Evolutionary conservation across 2,113 vertebrate genomes (phyloP).

Genomic region (Melozone crissalis): DNA sequence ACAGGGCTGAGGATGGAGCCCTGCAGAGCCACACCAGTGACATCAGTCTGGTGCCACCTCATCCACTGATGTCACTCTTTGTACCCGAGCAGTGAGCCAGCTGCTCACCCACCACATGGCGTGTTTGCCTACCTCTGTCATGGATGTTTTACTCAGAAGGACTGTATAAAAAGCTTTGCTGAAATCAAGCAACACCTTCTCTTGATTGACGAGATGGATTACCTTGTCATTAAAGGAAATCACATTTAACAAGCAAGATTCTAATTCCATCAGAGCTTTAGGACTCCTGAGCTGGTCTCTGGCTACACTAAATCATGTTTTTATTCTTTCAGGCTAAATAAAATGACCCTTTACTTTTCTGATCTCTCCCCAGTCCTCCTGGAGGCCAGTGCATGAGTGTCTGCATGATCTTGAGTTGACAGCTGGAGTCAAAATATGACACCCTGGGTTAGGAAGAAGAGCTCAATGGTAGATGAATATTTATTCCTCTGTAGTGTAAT

Average conservation of each 20-base stretch:
- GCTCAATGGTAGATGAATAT: fast-evolving
- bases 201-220: neutral
- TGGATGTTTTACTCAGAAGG: neutral
- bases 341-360: neutral
- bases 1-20: fast-evolving
- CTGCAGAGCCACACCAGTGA: neutral
- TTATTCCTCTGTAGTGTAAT: neutral
- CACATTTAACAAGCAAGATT: neutral
- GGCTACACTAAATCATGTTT: neutral
- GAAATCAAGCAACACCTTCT: fast-evolving
- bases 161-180: neutral
- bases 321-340: neutral
- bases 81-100: neutral
- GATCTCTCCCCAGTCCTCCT: neutral
- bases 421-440: neutral
- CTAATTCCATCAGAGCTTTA: neutral
- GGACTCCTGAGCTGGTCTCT: neutral
- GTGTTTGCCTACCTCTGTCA: neutral
- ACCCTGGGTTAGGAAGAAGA: neutral
- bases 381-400: neutral
- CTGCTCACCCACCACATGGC: fast-evolving
- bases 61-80: neutral
- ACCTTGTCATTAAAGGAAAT: neutral
- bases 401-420: neutral
- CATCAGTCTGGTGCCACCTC: neutral